These are phyloP conservation scores for Anaspis maculata DNA, from an alignment of 2,888 invertebrate species.

Conservation along the genomic window DNA sequence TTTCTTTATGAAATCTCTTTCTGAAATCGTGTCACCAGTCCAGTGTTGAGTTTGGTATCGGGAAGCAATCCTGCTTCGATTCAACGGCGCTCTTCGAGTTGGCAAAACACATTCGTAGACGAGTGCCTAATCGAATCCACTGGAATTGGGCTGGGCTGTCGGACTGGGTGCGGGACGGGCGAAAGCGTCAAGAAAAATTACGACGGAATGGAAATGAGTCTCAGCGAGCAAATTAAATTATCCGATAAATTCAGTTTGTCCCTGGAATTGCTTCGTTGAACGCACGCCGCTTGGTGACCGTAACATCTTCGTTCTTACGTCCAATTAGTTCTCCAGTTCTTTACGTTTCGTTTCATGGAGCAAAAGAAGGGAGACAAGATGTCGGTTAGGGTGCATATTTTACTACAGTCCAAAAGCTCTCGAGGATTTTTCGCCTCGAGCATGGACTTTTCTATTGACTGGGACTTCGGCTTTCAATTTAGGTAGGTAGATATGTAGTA, in stretches of 20 bases:
- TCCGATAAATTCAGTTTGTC: constrained; percentile 23
- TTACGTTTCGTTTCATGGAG: neutral
- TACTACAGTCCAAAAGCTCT: neutral
- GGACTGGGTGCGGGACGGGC: constrained; percentile 13
- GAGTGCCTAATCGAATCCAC: constrained; percentile 14
- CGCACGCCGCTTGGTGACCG: constrained; percentile 15
- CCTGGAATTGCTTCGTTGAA: constrained; percentile 17
- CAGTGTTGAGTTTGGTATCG: no score
- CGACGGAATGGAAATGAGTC: constrained; percentile 24
- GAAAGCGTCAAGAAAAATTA: constrained; percentile 21
- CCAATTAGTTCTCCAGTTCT: constrained; percentile 11
- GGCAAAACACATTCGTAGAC: constrained; percentile 10
- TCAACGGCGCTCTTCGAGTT: no score
- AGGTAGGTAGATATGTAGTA: no score
- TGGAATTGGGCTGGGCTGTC: no score
- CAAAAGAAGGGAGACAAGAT: neutral
- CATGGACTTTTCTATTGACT: no score
- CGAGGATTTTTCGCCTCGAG: no score
- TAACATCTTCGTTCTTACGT: constrained; percentile 18
- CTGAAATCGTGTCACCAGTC: no score
- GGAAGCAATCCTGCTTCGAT: no score
- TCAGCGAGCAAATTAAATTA: constrained; percentile 25
- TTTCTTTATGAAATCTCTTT: no score
- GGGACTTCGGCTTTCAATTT: no score
- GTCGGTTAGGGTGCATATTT: neutral